These are phyloP conservation scores for Blastobasis lacticolella DNA, from an alignment of 2,888 invertebrate genomes.

Conservation along the genomic window DNA sequence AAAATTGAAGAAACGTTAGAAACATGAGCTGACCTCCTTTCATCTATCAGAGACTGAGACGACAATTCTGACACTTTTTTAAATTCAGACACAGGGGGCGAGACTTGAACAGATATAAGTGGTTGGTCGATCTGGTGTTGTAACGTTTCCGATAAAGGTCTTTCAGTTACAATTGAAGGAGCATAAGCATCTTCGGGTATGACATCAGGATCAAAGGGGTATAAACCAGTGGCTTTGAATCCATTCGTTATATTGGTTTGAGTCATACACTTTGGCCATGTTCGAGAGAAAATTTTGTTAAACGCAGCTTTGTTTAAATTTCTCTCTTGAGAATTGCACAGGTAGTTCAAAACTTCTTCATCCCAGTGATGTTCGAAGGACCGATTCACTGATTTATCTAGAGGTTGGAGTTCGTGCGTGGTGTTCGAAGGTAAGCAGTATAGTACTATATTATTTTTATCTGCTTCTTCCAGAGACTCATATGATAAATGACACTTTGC, in stretches of 20 bases:
- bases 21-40: slow-evolving; percentile 10
- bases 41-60: slow-evolving; percentile 11
- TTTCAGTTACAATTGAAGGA: slow-evolving; percentile 13
- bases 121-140: slow-evolving; percentile 14
- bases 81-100: slow-evolving; percentile 12
- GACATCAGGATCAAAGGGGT: slow-evolving; percentile 7
- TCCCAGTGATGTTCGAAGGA: slow-evolving; percentile 13
- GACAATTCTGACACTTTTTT: slow-evolving; percentile 12
- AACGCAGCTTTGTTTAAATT: slow-evolving; percentile 11
- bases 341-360: slow-evolving; percentile 4
- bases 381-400: slow-evolving; percentile 11
- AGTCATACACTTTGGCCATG: slow-evolving; percentile 14
- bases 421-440: slow-evolving; percentile 12
- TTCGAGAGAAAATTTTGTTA: slow-evolving; percentile 12
- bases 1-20: slow-evolving; percentile 12
- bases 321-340: slow-evolving; percentile 6
- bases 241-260: slow-evolving; percentile 10
- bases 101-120: slow-evolving; percentile 13
- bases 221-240: slow-evolving; percentile 7
- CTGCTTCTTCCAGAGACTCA: slow-evolving; percentile 14
- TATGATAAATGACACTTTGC: slow-evolving; percentile 3
- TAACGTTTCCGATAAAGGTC: slow-evolving; percentile 12
- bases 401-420: slow-evolving; percentile 9
- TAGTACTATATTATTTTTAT: slow-evolving; percentile 9
- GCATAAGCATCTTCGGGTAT: slow-evolving; percentile 14